Evolutionary conservation across 2,113 vertebrate species (phyloP), one percentile per base, ranked within the genome.

Genomic region (Epinephelus moara): DNA sequence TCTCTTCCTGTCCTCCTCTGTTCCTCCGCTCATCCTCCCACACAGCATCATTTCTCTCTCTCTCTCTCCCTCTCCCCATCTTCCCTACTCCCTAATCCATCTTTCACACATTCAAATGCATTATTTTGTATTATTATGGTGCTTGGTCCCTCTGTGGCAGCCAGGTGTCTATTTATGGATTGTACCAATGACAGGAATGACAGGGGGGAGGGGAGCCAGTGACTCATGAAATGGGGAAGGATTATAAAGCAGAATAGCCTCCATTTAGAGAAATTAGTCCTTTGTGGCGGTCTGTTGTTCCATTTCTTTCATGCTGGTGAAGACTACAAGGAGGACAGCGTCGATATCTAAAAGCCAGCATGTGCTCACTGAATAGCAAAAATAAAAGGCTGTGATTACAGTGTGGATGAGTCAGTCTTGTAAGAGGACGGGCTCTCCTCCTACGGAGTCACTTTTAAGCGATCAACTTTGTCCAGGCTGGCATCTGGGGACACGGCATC

Each of bases 141-240:
- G 70, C 66, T 45, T 69, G 67, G 68, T 73, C 66, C 55, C 62
- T 85, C 74, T 63, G 76, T 70, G 56, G 75, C 82, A 85, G 85
- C 78, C 78, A 92, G 86, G 91, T 91, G 85, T 84, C 90, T 91
- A 93, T 94, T 92, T 93, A 89, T 92, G 92, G 89, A 89, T 81
- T 77, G 66, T 78, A 89, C 85, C 85, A 91, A 80, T 78, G 82
- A 84, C 84, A 89, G 61, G 64, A 90, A 90, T 79, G 78, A 86
- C 47, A 17, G 9, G 64, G 75, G 80, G 85, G 75, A 40, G 74
- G 78, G 82, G 77, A 70, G 82, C 8, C 50, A 63, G 81, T 92
- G 92, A 90, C 77, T 92, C 94, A 92, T 89, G 50, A 89, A 92
- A 90, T 81, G 66, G 73, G 85, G 75, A 86, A 87, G 88, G 89